Conservation (phyloP, 2,888 invertebrate species). For the Gymnosoma rotundatum region DNA sequence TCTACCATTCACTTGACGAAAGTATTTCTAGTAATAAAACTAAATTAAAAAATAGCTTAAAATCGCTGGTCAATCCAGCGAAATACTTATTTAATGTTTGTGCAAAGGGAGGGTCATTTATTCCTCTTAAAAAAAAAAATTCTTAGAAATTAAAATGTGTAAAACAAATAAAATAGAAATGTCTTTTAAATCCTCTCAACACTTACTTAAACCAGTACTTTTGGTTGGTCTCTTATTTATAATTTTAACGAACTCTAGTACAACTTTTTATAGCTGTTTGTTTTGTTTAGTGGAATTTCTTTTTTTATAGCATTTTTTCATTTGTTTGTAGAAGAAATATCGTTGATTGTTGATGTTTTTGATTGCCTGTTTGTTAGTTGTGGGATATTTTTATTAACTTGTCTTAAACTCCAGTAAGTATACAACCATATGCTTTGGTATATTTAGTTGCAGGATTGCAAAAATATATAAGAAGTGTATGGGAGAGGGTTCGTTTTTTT, state of each 20-base stretch:
- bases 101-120: not conserved
- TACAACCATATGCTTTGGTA: conserved; percentile 56
- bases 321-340: conserved; percentile 47
- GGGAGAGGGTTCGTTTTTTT: no score
- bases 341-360: conserved; percentile 50
- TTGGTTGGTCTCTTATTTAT: conserved; percentile 51
- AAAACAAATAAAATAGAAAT: conserved; percentile 11
- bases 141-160: conserved; percentile 16
- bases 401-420: conserved; percentile 58
- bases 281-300: conserved; percentile 48
- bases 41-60: conserved; percentile 43
- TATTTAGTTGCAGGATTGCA: not conserved
- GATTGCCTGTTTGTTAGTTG: conserved; percentile 46
- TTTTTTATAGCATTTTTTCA: conserved; percentile 9
- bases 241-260: conserved; percentile 35
- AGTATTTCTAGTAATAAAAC: conserved; percentile 36
- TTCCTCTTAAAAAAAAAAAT: not conserved
- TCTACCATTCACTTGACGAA: conserved; percentile 29
- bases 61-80: conserved; percentile 15
- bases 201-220: conserved; percentile 22
- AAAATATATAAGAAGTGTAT: no score
- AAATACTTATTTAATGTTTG: conserved; percentile 23
- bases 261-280: conserved; percentile 43
- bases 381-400: conserved; percentile 69
- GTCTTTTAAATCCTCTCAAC: conserved; percentile 40